Evolutionary conservation across 2,888 invertebrate species (phyloP).

Genomic region (Cryptocephalus moraei): DNA sequence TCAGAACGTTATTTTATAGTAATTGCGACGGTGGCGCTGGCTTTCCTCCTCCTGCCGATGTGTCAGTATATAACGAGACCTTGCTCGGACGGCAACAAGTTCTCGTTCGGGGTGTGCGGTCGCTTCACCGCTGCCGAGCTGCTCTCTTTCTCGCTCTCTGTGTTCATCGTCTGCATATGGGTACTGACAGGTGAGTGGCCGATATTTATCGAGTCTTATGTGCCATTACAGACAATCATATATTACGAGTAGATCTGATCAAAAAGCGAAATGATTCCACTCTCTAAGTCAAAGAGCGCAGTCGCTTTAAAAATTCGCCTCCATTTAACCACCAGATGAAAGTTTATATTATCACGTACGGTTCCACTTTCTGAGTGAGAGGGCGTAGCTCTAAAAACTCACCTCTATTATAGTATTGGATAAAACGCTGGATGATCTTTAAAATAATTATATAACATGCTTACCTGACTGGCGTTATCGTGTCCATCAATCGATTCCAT

Average conservation of each 20-base stretch:
- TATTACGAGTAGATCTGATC: no score
- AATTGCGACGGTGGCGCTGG: constrained; percentile 92
- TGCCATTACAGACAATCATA: no score
- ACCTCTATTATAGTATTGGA: no score
- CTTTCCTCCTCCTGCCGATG: constrained; percentile 92
- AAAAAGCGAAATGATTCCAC: no score
- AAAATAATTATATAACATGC: no score
- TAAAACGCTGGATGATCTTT: no score
- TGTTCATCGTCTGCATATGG: constrained; percentile 94
- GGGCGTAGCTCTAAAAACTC: no score
- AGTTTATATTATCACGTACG: no score
- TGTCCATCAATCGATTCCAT: neutral
- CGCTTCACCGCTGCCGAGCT: constrained; percentile 91
- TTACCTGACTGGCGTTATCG: neutral
- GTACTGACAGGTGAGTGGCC: constrained; percentile 66
- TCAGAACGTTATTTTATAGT: constrained; percentile 44
- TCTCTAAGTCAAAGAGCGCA: no score
- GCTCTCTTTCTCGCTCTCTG: constrained; percentile 82
- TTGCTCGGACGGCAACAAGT: constrained; percentile 74
- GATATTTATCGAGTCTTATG: neutral
- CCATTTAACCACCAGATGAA: no score
- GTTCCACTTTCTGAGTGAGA: no score
- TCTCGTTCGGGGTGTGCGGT: constrained; percentile 85
- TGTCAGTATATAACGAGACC: constrained; percentile 89
- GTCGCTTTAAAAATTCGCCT: no score